Evolutionary conservation across 2,888 invertebrate species (phyloP).

Genomic region (Lucinisca nassula): DNA sequence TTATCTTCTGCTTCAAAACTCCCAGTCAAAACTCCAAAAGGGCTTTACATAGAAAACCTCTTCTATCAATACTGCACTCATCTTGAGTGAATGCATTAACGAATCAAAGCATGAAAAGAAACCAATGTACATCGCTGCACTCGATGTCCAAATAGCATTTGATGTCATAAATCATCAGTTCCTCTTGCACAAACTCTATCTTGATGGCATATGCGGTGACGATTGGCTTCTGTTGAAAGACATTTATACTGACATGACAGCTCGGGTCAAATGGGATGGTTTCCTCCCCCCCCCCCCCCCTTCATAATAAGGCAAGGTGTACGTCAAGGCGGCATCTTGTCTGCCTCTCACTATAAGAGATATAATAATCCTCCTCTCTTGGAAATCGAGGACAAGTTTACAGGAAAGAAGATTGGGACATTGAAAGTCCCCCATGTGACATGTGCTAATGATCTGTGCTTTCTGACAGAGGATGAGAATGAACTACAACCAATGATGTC

Average conservation of each 20-base stretch:
- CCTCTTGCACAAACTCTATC: constrained; percentile 13
- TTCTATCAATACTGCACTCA: constrained; percentile 16
- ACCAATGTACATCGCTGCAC: too few relatives aligned
- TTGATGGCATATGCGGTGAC: not conserved
- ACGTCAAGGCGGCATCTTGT: not conserved
- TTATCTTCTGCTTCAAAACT: not conserved
- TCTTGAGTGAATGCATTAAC: too few relatives aligned
- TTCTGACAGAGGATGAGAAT: not conserved
- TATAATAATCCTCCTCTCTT: too few relatives aligned
- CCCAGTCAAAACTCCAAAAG: constrained; percentile 5
- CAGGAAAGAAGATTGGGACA: too few relatives aligned
- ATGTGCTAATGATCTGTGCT: not conserved
- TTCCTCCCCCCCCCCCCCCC: not conserved
- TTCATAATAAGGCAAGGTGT: not conserved
- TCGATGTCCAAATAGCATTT: constrained; percentile 17
- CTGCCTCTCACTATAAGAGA: too few relatives aligned
- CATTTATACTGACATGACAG: not conserved
- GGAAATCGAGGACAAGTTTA: too few relatives aligned
- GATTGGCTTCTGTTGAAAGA: constrained; percentile 1
- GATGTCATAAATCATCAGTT: constrained; percentile 11
- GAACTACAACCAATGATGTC: too few relatives aligned
- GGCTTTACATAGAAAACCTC: not conserved
- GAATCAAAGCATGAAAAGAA: too few relatives aligned
- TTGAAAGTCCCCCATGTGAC: too few relatives aligned
- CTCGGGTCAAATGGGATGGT: not conserved